A percentile compares a stretch with the other conserved stretches of the same genome.
phyloP scores from a whole-genome alignment of 2,888 invertebrate genomes.

The Timema cristinae region DNA sequence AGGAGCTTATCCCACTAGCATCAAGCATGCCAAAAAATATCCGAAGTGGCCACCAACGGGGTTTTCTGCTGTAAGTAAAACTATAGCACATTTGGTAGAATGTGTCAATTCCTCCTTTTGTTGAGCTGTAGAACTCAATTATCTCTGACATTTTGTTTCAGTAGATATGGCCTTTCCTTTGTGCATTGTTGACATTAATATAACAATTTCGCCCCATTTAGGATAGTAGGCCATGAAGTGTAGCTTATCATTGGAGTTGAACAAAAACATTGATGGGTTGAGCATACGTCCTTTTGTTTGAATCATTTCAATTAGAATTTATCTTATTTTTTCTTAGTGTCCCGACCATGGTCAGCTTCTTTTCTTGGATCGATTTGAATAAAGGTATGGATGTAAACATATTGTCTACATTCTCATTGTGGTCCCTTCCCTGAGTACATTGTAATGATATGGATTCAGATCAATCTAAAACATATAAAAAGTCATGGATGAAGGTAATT shows the following conservation, averaged over 20 bases:
- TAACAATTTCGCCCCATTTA: conserved; percentile 30
- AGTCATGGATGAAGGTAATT: too few species aligned
- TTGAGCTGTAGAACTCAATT: conserved; percentile 35
- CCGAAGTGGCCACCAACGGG: conserved; percentile 36
- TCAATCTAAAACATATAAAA: too few species aligned
- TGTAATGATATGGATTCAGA: too few species aligned
- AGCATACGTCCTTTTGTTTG: background rate
- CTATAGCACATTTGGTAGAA: conserved; percentile 35
- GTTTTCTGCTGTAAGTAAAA: conserved; percentile 30
- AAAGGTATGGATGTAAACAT: too few species aligned
- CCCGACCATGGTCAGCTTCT: background rate
- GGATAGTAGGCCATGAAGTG: conserved; percentile 19
- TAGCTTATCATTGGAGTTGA: too few species aligned
- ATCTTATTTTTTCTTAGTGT: background rate
- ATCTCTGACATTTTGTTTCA: conserved; percentile 23
- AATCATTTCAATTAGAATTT: background rate
- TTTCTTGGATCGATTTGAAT: too few species aligned
- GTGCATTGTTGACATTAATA: conserved; percentile 30
- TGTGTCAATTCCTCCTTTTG: conserved; percentile 36
- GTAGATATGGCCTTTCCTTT: background rate
- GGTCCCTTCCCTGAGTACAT: too few species aligned
- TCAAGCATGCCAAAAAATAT: conserved; percentile 35
- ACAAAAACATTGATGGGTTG: too few species aligned
- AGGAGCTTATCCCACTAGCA: conserved; percentile 33
- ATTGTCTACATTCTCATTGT: too few species aligned